Evolutionary conservation across 2,888 invertebrate species (phyloP).

Genomic region (Parnassius mnemosyne): DNA sequence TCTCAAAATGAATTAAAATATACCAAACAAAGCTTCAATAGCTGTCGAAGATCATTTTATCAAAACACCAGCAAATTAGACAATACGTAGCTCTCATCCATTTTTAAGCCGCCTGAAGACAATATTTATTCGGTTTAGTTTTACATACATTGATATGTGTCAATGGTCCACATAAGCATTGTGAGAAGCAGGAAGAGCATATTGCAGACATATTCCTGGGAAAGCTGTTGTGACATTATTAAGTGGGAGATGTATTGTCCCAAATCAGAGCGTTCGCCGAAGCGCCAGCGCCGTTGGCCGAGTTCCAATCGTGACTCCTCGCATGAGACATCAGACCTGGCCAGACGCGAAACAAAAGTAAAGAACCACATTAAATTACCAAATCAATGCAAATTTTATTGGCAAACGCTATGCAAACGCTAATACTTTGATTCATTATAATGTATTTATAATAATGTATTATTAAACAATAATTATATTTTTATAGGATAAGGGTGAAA

Average conservation of each 20-base stretch:
- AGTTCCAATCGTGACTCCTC: constrained; percentile 23
- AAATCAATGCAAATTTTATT: neutral
- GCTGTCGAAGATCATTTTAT: too few species aligned
- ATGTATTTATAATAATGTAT: too few species aligned
- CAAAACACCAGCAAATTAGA: neutral
- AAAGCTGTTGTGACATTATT: constrained; percentile 37
- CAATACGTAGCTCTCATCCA: constrained; percentile 6
- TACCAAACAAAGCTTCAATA: too few species aligned
- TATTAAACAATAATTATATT: too few species aligned
- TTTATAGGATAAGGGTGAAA: too few species aligned
- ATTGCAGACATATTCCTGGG: constrained; percentile 35
- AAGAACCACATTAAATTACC: constrained; percentile 2
- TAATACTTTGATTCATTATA: too few species aligned
- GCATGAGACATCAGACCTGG: constrained; percentile 20
- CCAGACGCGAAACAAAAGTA: constrained; percentile 13
- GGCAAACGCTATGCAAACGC: neutral
- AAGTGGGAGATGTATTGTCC: constrained; percentile 33
- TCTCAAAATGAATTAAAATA: too few species aligned
- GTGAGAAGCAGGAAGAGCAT: constrained; percentile 27
- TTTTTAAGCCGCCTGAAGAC: constrained; percentile 1
- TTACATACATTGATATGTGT: constrained; percentile 21
- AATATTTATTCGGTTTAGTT: constrained; percentile 3
- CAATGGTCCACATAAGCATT: constrained; percentile 27
- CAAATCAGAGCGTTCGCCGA: constrained; percentile 26
- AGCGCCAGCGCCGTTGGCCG: constrained; percentile 47